Conservation (phyloP, 1,140 invertebrate species). For the Drosophila micromelanica region DNA sequence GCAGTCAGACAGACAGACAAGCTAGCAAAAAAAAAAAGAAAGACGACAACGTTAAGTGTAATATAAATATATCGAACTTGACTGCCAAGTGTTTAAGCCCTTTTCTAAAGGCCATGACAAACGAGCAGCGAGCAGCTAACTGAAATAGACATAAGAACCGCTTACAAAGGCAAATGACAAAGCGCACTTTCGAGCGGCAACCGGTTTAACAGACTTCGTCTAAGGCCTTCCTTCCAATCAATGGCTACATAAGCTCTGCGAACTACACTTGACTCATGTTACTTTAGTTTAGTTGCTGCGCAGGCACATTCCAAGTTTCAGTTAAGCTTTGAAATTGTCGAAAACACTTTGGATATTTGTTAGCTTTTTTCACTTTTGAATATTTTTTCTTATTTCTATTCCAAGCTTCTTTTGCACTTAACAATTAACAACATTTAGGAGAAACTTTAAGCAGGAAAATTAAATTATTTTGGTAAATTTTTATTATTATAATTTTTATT, state of each 20-base stretch:
- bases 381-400: too few species aligned
- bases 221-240: slow-evolving; percentile 28
- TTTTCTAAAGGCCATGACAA: slow-evolving; percentile 52
- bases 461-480: too few species aligned
- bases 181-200: slow-evolving; percentile 5
- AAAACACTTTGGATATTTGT: neutral
- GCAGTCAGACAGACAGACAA: slow-evolving; percentile 6
- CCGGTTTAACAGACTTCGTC: neutral
- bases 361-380: too few species aligned
- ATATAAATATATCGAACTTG: slow-evolving; percentile 81
- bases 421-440: too few species aligned
- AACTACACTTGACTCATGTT: slow-evolving; percentile 19
- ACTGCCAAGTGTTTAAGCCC: slow-evolving; percentile 76
- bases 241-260: neutral
- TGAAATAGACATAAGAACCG: slow-evolving; percentile 63
- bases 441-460: too few species aligned
- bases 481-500: too few species aligned
- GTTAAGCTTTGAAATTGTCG: neutral
- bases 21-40: neutral
- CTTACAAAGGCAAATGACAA: slow-evolving; percentile 56
- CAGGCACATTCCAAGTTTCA: neutral
- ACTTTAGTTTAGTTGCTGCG: neutral
- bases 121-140: slow-evolving; percentile 36
- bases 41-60: slow-evolving; percentile 70
- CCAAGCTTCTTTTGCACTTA: too few species aligned